A percentile compares a stretch with the other conserved stretches of the same genome.
Conservation (phyloP, 2,888 invertebrate genomes). For the Melieria picta region DNA sequence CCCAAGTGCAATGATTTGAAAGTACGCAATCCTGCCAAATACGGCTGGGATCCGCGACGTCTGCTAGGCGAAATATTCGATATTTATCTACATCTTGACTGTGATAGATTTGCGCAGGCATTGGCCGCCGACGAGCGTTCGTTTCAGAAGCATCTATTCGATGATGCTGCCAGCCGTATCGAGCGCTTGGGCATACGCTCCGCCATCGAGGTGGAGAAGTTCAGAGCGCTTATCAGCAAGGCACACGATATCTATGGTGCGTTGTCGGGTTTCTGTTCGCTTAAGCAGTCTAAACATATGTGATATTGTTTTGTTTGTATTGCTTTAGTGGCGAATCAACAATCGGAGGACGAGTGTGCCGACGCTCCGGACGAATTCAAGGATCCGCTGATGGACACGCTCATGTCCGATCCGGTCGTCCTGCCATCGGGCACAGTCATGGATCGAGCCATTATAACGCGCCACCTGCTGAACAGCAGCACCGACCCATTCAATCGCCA, state of each 20-base stretch:
- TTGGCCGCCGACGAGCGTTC: conserved; percentile 97
- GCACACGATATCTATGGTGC: conserved; percentile 79
- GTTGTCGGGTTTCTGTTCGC: background rate
- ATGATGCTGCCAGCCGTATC: conserved; percentile 86
- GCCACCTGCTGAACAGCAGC: conserved; percentile 93
- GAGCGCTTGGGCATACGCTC: conserved; percentile 85
- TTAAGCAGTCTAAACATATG: background rate
- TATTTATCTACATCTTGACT: conserved; percentile 96
- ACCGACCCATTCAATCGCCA: conserved; percentile 99
- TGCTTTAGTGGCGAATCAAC: conserved; percentile 76
- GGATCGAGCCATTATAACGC: conserved; percentile 92
- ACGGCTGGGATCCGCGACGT: conserved; percentile 96
- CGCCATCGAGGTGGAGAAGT: conserved; percentile 84
- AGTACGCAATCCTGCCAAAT: conserved; percentile 92
- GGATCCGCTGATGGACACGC: conserved; percentile 96
- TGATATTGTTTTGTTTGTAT: background rate
- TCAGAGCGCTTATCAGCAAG: conserved; percentile 78
- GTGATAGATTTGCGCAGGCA: conserved; percentile 89
- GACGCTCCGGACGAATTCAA: conserved; percentile 97
- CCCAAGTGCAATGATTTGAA: conserved; percentile 94
- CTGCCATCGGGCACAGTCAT: conserved; percentile 92
- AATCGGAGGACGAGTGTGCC: conserved; percentile 90
- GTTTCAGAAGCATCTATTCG: conserved; percentile 91
- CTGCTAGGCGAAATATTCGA: conserved; percentile 92
- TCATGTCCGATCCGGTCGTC: conserved; percentile 95